Percentiles rank a stretch among this genome's conserved stretches.
These are phyloP conservation scores for Pygoscelis adeliae DNA, from an alignment of 2,113 vertebrate species.

Conservation along the genomic window DNA sequence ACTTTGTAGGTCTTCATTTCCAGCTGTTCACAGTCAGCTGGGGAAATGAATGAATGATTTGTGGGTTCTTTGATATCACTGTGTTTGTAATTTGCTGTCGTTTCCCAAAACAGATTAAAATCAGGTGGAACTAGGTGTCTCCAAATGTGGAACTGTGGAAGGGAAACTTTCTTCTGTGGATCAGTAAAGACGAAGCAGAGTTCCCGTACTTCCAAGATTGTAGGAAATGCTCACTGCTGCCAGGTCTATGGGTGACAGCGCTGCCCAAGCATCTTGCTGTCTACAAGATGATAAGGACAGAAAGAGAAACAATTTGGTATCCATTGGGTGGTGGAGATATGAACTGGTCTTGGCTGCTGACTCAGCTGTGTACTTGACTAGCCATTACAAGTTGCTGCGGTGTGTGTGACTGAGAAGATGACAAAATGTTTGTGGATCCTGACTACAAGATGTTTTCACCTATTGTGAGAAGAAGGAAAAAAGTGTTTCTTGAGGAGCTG, in stretches of 20 bases:
- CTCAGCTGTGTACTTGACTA: neutral
- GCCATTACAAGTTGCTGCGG: neutral
- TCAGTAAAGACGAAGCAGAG: neutral
- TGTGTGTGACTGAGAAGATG: neutral
- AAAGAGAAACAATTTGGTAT: neutral
- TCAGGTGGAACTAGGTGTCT: neutral
- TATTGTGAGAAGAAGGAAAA: neutral
- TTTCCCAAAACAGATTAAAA: neutral
- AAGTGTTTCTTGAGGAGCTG: neutral
- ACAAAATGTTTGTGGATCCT: neutral
- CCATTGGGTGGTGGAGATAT: neutral
- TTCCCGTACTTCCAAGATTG: rapidly evolving
- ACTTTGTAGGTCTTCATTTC: neutral
- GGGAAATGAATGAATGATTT: neutral
- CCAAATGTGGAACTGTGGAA: neutral
- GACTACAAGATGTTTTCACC: neutral
- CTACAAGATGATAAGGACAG: neutral
- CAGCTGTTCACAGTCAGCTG: neutral
- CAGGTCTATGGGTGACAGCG: neutral
- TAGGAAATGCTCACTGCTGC: neutral
- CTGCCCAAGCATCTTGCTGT: neutral
- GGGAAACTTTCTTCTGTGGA: neutral
- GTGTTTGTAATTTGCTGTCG: neutral
- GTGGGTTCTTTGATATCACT: neutral
- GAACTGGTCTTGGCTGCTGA: neutral